Base-by-base conservation (phyloP, 2,113 vertebrate genomes). In the Acrocephalus kingi region DNA sequence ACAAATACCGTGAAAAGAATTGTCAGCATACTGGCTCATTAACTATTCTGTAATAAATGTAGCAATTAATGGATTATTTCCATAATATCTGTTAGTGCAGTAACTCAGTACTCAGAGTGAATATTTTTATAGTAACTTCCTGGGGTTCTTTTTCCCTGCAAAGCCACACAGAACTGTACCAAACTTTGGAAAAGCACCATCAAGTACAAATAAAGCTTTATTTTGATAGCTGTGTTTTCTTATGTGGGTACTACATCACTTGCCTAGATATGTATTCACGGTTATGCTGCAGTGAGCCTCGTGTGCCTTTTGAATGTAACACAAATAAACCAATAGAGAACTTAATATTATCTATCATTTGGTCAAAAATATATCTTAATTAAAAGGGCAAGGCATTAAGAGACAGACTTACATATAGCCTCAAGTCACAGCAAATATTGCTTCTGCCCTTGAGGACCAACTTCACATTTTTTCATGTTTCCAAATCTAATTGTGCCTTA, bases 101-200 rank as follows among this genome's bases (percentile, higher is more conserved):
- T 35, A 64, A 63, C 41, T 43, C 33, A 68, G 16, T 67, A 41
- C 19, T 52, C 24, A 27, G 6, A 82, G 17, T 20, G 18, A 86
- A 15, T 39, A 45, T 37, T 46, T 59, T 86, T 41, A 84, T 19
- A 49, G 16, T 35, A 37, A 81, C 28, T 76, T 75, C 23, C 55
- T 45, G 13, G n/a, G 2, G 7, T 35, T 55, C 23, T 23, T 45
- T 10, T 0, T 2, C 7, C 13, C 9, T 0, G 0, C 3, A 78
- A 23, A 68, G 25, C 35, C 49, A 39, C 3, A 15, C 6, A 72
- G 43, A 43, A 69, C 20, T 18, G 4, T 27, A 69, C 30, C 51
- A 87, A 16, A 35, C 28, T 64, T 39, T 7, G 11, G 37, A 84
- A 45, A 23, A 81, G n/a, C 13, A 51, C 13, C 4, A 13, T 23